These are phyloP conservation scores for Archocentrus centrarchus DNA, from an alignment of 2,113 vertebrate genomes.

Conservation along the genomic window DNA sequence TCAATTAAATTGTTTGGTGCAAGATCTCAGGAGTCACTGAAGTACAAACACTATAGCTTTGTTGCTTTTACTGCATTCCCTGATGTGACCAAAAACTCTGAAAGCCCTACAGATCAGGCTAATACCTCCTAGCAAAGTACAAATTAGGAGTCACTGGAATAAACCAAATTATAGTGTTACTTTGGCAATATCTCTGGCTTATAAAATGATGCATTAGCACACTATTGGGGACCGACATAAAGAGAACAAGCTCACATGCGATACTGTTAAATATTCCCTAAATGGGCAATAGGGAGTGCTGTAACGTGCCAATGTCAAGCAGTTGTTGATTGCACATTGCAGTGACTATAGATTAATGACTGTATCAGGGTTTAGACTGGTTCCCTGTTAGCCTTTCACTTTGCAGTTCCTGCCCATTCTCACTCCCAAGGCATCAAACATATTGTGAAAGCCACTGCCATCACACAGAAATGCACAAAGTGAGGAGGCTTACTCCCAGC, in stretches of 20 bases:
- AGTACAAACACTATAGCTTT: slow-evolving; percentile 41
- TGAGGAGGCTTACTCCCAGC: background rate
- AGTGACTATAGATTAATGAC: background rate
- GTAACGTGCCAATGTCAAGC: background rate
- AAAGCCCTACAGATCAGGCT: background rate
- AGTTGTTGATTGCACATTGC: background rate
- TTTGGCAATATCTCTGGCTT: background rate
- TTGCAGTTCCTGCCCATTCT: background rate
- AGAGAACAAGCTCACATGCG: background rate
- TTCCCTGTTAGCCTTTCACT: background rate
- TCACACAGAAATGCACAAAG: background rate
- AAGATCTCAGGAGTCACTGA: slow-evolving; percentile 40
- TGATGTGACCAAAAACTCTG: slow-evolving; percentile 19
- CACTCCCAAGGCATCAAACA: background rate
- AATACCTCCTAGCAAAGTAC: slow-evolving; percentile 16
- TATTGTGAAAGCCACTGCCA: background rate
- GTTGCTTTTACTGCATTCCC: slow-evolving; percentile 37
- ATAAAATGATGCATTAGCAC: background rate
- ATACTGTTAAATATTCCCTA: background rate
- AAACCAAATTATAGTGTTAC: background rate
- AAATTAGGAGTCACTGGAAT: background rate
- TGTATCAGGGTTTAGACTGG: background rate
- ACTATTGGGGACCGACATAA: background rate
- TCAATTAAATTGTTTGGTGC: slow-evolving; percentile 66
- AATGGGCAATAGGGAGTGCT: background rate